phyloP scores from a whole-genome alignment of 1,140 invertebrate genomes.

The Lucilia cuprina region DNA sequence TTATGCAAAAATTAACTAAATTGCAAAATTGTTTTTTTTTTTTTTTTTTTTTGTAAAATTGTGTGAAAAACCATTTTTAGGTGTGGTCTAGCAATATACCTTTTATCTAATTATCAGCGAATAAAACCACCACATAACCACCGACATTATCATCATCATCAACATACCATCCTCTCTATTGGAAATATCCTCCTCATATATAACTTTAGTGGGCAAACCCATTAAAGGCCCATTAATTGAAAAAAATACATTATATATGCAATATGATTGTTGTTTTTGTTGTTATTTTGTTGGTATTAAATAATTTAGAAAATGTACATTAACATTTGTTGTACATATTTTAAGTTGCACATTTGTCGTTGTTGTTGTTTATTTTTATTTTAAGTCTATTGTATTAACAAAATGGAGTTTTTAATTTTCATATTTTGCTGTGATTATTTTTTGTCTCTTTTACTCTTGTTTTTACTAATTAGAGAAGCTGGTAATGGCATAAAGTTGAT shows the following conservation, averaged over 20 bases:
- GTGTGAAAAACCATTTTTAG: neutral
- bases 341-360: neutral
- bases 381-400: neutral
- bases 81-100: neutral
- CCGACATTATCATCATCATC: neutral
- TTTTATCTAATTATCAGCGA: slow-evolving; percentile 22
- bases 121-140: slow-evolving; percentile 5
- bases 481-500: too few relatives aligned
- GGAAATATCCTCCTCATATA: too few relatives aligned
- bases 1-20: neutral
- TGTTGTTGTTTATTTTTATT: neutral
- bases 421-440: neutral
- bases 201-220: too few relatives aligned
- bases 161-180: neutral
- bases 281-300: neutral
- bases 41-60: neutral
- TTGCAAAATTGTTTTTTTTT: too few relatives aligned
- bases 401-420: neutral
- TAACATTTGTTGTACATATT: neutral
- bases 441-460: neutral
- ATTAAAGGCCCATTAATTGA: neutral
- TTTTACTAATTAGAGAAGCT: too few relatives aligned
- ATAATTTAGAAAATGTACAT: slow-evolving; percentile 22
- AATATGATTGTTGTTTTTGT: neutral
- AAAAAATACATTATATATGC: neutral